Evolutionary conservation across 2,113 vertebrate genomes (phyloP).

Genomic region (Grallaria varia): DNA sequence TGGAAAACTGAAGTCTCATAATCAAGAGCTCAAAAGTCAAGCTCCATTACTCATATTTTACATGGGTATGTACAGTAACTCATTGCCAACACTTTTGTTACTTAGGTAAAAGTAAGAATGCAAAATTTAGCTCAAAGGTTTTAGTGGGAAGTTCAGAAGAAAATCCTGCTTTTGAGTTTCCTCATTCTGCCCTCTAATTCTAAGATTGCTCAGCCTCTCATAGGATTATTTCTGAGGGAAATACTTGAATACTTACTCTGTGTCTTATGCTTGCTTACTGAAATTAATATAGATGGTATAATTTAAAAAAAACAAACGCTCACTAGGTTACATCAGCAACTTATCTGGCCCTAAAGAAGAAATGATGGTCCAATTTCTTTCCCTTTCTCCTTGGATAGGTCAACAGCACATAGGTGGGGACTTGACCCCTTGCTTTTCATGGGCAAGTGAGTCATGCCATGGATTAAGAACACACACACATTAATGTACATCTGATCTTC

Average conservation of each 20-base stretch:
- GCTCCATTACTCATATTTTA: not conserved
- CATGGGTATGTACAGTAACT: not conserved
- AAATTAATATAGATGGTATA: not conserved
- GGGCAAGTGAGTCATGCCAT: not conserved
- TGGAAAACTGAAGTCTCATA: not conserved
- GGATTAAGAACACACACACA: not conserved
- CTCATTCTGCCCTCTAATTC: not conserved
- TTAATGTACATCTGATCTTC: not conserved
- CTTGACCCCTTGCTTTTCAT: not conserved
- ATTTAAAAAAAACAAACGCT: not conserved
- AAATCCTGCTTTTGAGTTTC: not conserved
- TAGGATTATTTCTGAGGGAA: not conserved
- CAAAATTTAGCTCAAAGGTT: not conserved
- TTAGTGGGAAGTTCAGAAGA: not conserved
- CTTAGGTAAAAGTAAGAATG: not conserved
- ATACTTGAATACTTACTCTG: not conserved
- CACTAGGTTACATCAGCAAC: not conserved
- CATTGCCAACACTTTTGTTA: not conserved
- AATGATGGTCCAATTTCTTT: not conserved
- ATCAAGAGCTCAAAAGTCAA: not conserved
- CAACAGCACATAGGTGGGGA: not conserved
- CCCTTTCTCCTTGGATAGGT: not conserved
- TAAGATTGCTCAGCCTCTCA: not conserved
- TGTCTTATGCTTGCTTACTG: not conserved
- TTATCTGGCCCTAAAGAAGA: not conserved